Conservation (phyloP, 1,140 invertebrate genomes). For the Psix sp. region DNA sequence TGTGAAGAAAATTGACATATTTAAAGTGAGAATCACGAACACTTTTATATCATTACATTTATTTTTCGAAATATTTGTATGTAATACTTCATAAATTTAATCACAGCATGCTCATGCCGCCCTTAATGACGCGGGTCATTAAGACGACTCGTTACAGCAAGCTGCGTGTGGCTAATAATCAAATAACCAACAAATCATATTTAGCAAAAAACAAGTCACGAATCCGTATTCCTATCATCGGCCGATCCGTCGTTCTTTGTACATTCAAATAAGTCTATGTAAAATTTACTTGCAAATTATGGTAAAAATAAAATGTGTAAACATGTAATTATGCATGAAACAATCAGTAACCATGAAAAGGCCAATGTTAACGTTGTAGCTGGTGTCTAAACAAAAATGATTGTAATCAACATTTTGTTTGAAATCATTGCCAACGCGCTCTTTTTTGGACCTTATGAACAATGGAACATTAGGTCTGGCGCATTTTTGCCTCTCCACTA, state of each 20-base stretch:
- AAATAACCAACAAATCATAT: conserved; percentile 51
- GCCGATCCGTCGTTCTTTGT: conserved; percentile 12
- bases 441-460: no score
- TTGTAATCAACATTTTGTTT: no score
- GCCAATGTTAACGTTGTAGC: no score
- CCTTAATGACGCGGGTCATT: conserved; percentile 51
- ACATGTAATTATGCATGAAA: conserved; percentile 2
- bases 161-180: conserved; percentile 57
- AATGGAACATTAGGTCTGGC: no score
- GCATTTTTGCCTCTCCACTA: no score
- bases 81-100: conserved; percentile 58
- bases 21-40: conserved; percentile 52
- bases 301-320: conserved; percentile 4
- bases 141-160: conserved; percentile 51
- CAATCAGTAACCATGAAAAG: no score
- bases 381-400: no score
- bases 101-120: conserved; percentile 56
- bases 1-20: conserved; percentile 57
- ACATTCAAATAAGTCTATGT: conserved; percentile 15
- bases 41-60: conserved; percentile 50
- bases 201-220: conserved; percentile 49
- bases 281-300: conserved; percentile 15
- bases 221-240: conserved; percentile 44
- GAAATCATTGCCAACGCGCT: no score
- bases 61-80: conserved; percentile 56